These are phyloP conservation scores for Sinella curviseta DNA, from an alignment of 1,140 invertebrate genomes.

Conservation along the genomic window DNA sequence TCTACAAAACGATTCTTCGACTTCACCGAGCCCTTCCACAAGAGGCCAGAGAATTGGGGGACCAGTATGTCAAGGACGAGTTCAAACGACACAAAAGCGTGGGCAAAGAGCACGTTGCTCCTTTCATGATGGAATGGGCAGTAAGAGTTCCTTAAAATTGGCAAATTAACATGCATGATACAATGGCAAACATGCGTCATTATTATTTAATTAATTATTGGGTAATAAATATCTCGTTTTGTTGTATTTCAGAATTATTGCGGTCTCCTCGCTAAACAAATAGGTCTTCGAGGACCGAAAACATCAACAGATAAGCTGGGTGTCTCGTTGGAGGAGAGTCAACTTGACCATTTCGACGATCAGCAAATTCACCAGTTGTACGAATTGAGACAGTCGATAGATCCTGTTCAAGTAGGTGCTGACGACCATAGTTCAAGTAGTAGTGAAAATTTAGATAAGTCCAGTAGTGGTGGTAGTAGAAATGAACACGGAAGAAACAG, in stretches of 20 bases:
- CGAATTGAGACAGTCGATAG: conserved; percentile 64
- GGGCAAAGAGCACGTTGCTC: conserved; percentile 65
- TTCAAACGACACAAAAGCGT: conserved; percentile 84
- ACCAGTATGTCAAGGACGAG: conserved; percentile 83
- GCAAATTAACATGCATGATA: not conserved
- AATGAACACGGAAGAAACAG: too few relatives aligned
- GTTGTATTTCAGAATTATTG: conserved; percentile 69
- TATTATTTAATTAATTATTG: not conserved
- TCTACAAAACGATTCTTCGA: conserved; percentile 87
- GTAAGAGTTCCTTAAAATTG: too few relatives aligned
- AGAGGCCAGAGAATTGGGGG: conserved; percentile 62
- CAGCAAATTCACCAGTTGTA: conserved; percentile 80
- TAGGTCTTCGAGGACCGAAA: conserved; percentile 64
- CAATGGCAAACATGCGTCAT: not conserved
- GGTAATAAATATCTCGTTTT: not conserved
- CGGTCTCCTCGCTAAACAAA: conserved; percentile 68
- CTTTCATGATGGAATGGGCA: conserved; percentile 87
- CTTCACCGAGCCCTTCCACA: conserved; percentile 66
- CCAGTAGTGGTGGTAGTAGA: not conserved
- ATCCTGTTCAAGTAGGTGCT: conserved; percentile 17
- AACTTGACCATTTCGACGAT: conserved; percentile 71
- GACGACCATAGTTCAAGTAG: not conserved
- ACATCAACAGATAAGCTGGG: conserved; percentile 60
- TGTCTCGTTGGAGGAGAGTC: conserved; percentile 60
- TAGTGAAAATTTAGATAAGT: not conserved